phyloP scores from a whole-genome alignment of 2,888 invertebrate genomes.

The Plebejus melissa region DNA sequence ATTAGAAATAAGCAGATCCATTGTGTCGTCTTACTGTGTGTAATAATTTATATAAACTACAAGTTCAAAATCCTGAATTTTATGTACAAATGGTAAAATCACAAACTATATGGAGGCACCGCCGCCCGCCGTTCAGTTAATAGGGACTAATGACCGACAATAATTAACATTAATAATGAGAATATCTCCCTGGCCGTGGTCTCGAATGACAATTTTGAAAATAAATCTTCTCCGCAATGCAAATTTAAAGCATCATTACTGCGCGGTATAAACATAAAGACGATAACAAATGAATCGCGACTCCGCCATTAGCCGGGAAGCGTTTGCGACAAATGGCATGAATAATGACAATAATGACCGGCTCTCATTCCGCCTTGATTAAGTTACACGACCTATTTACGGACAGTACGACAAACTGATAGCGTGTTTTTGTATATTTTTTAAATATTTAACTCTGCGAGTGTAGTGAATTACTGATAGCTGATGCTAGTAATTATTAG shows the following conservation, averaged over 20 bases:
- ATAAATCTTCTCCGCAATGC: background rate
- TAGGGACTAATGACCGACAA: background rate
- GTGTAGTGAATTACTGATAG: background rate
- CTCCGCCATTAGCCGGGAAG: constrained; percentile 27
- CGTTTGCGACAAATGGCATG: constrained; percentile 32
- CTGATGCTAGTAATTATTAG: background rate
- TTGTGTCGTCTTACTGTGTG: too few species aligned
- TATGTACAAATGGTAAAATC: background rate
- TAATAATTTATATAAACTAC: background rate
- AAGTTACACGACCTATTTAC: constrained; percentile 29
- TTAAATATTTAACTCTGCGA: background rate
- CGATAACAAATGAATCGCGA: constrained; percentile 32
- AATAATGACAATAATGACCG: constrained; percentile 31
- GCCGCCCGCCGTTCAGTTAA: background rate
- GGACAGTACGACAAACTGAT: background rate
- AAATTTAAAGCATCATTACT: constrained; percentile 26
- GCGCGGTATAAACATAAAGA: constrained; percentile 18
- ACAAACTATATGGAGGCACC: too few species aligned
- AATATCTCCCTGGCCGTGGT: background rate
- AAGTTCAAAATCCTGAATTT: background rate
- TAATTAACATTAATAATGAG: background rate
- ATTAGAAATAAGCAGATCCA: too few species aligned
- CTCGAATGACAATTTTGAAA: constrained; percentile 7
- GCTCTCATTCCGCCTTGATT: constrained; percentile 33
- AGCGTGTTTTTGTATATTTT: background rate